These are phyloP conservation scores for Copidosoma aretas DNA, from an alignment of 2,888 invertebrate species.

Conservation along the genomic window DNA sequence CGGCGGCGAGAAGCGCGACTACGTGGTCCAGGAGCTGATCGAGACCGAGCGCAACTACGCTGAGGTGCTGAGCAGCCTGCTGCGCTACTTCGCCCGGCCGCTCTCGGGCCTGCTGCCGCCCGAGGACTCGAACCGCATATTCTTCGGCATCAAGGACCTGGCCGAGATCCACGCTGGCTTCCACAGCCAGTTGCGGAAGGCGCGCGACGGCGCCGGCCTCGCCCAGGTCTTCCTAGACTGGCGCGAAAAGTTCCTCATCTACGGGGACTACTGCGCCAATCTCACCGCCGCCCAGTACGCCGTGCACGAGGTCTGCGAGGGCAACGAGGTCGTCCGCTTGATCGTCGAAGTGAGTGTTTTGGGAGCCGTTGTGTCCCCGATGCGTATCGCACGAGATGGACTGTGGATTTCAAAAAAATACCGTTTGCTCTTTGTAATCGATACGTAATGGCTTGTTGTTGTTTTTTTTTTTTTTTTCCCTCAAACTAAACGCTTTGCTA, in stretches of 20 bases:
- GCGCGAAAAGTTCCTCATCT: conserved; percentile 89
- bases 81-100: conserved; percentile 80
- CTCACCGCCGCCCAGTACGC: conserved; percentile 86
- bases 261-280: conserved; percentile 96
- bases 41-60: conserved; percentile 98
- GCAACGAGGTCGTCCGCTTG: conserved; percentile 72
- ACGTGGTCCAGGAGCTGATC: conserved; percentile 89
- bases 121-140: conserved; percentile 81
- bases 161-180: conserved; percentile 87
- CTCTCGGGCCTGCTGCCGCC: conserved; percentile 74
- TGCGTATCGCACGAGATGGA: no score
- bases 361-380: no score
- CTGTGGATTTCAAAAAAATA: no score
- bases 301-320: conserved; percentile 77
- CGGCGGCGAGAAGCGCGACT: conserved; percentile 83
- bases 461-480: no score
- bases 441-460: no score
- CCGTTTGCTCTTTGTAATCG: no score
- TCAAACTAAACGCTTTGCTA: no score
- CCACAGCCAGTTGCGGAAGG: conserved; percentile 79
- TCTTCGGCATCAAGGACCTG: conserved; percentile 88
- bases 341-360: conserved; percentile 74
- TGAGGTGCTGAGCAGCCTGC: conserved; percentile 86
- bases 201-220: conserved; percentile 67
- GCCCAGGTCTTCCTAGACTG: conserved; percentile 85